Base-by-base conservation (phyloP, 2,113 vertebrate species). In the Dasyornis broadbenti region DNA sequence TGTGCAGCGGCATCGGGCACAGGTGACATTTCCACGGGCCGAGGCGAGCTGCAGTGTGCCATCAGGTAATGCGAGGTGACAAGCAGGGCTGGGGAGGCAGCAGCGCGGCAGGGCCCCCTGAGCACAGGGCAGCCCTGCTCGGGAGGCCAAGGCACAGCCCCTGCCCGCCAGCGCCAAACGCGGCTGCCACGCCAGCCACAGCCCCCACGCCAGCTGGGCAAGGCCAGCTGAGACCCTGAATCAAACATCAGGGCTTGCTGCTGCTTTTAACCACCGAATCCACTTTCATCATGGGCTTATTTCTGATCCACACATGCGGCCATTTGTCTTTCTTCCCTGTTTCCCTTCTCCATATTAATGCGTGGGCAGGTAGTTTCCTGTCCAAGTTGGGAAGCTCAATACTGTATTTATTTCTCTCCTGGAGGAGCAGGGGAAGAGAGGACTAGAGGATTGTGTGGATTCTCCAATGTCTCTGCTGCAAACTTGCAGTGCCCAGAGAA, bases 1-100 rank as follows among this genome's bases (percentile, higher is more conserved):
- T 45, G 84, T 19, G 9, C 60, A 2, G 75, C 10, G 0, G 71
- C 53, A 6, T 4, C 19, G 1, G 9, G 84, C 80, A 86, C 90
- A 72, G 87, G 92, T 95, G 95, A 96, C 96, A 97, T 96, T 97
- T 97, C 35, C 35, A 15, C 40, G 16, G 89, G 45, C 75, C 89
- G 61, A 9, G 35, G 61, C 15, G 0, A 66, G 59, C 66, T 1
- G 1, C 60, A 60, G 66, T 7, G 86, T 52, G 64, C 87, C 13
- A 0, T 84, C 96, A 73, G 85, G 87, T 97, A 96, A 97, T 79
- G 69, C 1, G 2, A 95, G 82, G 61, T 70, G 96, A 96, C 96
- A 95, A 71, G 92, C n/a, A 0, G 56, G 65, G 75, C 71, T 0
- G 1, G 93, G 82, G 52, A 66, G 20, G 24, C 40, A 21, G 73